Evolutionary conservation across 2,113 vertebrate species (phyloP), one percentile per base, ranked within the genome.

Genomic region (Enhydra lutris): DNA sequence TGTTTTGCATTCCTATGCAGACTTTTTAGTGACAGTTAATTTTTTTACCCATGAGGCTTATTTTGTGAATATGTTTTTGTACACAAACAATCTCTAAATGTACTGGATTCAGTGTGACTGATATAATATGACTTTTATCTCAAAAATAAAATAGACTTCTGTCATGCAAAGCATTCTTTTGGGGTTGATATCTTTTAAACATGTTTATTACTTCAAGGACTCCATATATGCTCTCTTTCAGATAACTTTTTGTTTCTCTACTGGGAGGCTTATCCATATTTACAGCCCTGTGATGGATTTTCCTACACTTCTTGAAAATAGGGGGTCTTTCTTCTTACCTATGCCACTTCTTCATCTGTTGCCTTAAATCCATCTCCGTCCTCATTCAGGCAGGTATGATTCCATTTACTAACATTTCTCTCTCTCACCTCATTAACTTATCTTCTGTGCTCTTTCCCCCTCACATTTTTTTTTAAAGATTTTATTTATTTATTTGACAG

Each of bases 1-100:
- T 95, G 50, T 57, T 91, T 82, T 82, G 57, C 18, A 50, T 81
- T 91, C 36, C 71, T 85, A 34, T 47, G 45, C 34, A 20, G 39
- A 94, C 11, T n/a, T 76, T 57, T 76, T 57, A 95, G 50, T 92
- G 42, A 50, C 61, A 94, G 29, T 63, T 92, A 91, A 89, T 96
- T 94, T 96, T 96, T 94, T 96, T 88, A 67, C 23, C 50, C 36
- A 14, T 50, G 47, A 92, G 29, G 59, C 17, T 78, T 86, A 89
- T 63, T 94, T 95, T 71, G 20, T 85, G 76, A 92, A 52, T 89
- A 80, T 74, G 52, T 61, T 92, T 79, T 91, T 82, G 79, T 36
- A 52, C 45, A 82, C 12, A 84, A 52, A 59, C 8, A 36, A 57
- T 94, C 91, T 91, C 89, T 79, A n/a, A 47, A 47, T 86, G 15